Evolutionary conservation across 2,797 vertebrate genomes (phyloP).

Genomic region (Acipenser ruthenus): DNA sequence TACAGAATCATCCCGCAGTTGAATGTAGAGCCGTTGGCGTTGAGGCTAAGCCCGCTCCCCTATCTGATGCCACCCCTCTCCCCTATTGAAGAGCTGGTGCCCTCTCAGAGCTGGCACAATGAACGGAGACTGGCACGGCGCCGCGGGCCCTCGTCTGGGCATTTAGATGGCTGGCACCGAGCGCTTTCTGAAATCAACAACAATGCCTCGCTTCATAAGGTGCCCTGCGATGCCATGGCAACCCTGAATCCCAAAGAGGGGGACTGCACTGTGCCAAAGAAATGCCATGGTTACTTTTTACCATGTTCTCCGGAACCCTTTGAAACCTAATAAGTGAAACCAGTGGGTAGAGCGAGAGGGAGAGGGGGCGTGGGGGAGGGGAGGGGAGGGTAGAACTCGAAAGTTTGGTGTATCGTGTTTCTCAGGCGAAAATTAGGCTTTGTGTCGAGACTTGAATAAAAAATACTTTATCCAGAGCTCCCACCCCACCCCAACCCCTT

Average conservation of each 20-base stretch:
- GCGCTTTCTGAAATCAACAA: constrained; percentile 52
- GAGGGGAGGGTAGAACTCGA: constrained; percentile 33
- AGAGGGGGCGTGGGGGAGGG: neutral
- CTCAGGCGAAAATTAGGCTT: constrained; percentile 38
- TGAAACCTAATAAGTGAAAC: constrained; percentile 71
- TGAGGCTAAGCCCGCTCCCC: no score
- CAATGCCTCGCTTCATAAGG: constrained; percentile 74
- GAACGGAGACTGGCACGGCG: constrained; percentile 35
- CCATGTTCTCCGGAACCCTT: constrained; percentile 71
- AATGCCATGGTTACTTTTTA: constrained; percentile 59
- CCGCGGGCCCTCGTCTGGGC: constrained; percentile 35
- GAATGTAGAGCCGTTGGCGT: no score
- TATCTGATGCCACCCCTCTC: no score
- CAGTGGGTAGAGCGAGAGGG: constrained; percentile 55
- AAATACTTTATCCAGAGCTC: neutral
- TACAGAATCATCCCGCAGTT: no score
- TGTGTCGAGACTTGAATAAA: constrained; percentile 22
- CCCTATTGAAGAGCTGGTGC: constrained; percentile 18
- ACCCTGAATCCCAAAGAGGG: constrained; percentile 63
- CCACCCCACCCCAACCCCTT: neutral
- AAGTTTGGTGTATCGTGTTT: constrained; percentile 44
- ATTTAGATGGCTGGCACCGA: constrained; percentile 68
- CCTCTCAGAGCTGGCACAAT: constrained; percentile 34
- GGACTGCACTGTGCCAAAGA: constrained; percentile 57
- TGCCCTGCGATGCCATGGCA: constrained; percentile 72